Conservation (phyloP, 2,797 vertebrate genomes). For the Darevskia nairensis region DNA sequence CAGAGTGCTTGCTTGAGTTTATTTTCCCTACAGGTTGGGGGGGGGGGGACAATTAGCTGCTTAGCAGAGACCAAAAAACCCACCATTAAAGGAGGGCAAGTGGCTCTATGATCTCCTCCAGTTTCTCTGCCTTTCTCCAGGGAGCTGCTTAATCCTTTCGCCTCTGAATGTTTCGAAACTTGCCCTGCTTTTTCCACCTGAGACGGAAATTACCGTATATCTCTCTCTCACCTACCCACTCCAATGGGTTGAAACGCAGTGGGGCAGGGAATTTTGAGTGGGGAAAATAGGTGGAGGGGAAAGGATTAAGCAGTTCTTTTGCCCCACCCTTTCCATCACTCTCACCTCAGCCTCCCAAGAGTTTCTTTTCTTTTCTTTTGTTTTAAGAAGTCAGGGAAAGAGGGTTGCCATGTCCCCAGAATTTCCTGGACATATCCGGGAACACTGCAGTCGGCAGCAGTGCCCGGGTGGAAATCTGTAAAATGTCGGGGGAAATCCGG, state of each 20-base stretch:
- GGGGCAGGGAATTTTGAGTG: background rate
- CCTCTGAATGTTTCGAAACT: background rate
- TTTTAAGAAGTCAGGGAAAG: background rate
- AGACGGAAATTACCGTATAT: background rate
- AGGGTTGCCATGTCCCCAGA: too few species aligned
- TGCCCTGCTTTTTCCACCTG: background rate
- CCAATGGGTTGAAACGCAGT: background rate
- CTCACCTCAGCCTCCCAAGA: background rate
- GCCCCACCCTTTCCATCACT: conserved; percentile 41
- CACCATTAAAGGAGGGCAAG: background rate
- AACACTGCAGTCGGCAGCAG: too few species aligned
- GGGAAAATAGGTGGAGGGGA: background rate
- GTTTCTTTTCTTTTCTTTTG: background rate
- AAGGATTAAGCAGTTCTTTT: background rate
- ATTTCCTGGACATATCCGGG: too few species aligned
- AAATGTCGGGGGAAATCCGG: too few species aligned
- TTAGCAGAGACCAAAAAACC: conserved; percentile 1
- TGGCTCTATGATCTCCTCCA: background rate
- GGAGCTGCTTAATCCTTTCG: background rate
- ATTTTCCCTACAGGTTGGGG: background rate
- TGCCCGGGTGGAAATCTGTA: too few species aligned
- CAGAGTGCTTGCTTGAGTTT: background rate
- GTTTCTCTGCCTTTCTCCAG: background rate
- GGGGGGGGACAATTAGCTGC: background rate
- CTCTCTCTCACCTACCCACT: background rate